Base-by-base conservation (phyloP, 2,113 vertebrate species). In the Oostethus manadensis region DNA sequence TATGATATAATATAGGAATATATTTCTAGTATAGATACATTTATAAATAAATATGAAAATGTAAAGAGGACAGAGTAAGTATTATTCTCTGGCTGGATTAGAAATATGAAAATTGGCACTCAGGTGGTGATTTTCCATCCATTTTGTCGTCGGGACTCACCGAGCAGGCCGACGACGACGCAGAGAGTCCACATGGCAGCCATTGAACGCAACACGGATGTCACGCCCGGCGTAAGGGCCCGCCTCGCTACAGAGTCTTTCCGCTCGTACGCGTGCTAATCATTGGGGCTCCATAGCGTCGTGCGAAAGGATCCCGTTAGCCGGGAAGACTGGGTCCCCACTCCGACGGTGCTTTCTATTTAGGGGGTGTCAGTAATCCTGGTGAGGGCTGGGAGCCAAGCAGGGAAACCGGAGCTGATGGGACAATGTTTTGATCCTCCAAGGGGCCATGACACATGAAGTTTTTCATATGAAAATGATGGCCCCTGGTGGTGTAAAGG, bases 351-450 rank as follows among this genome's bases (percentile, higher is more conserved):
- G 73, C 9, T 38, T 80, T 91, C 89, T 80, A 81, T 80, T 88
- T 90, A 90, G 88, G 83, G 64, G 18, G 58, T 81, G 85, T 78
- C 82, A 89, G 86, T 82, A 73, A 62, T 56, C 73, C 54, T 67
- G 83, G 78, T 71, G 40, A 57, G 56, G 11, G 57, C 43, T 29
- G 62, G 72, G 63, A 69, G 66, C 68, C 66, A 50, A 58, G 53
- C 10, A 42, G 51, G 51, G 85, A 71, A 89, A 91, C 70, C 63
- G 64, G 87, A 89, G 85, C 77, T n/a, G 70, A 69, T 16, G 70
- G 73, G 68, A 79, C 46, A 15, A 17, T 23, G 29, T 33, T 33
- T 33, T 7, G 5, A 33, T 35, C 51, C 6, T 42, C 6, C 38
- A 42, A 14, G 38, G 38, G 38, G 14, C 18, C 3, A 40, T 18